Conservation (phyloP, 2,797 vertebrate species). For the Simalia tracyae region DNA sequence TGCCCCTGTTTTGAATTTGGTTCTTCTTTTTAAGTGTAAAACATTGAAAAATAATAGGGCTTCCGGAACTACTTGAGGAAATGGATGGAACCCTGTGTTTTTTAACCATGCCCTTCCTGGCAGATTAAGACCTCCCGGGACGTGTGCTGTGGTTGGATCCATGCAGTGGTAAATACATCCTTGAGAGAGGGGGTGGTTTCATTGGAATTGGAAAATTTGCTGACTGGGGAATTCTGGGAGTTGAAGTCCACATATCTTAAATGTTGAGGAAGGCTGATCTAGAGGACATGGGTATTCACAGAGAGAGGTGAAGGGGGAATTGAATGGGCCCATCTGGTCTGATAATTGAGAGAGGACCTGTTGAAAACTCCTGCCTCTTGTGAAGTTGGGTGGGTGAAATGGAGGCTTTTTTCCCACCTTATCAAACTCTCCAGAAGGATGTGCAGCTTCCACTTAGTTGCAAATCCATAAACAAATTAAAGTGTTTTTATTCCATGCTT, state of each 20-base stretch:
- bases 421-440: too few species aligned
- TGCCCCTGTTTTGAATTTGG: not conserved
- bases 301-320: not conserved
- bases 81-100: not conserved
- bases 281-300: not conserved
- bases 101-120: not conserved
- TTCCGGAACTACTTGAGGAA: not conserved
- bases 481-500: too few species aligned
- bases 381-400: too few species aligned
- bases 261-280: not conserved
- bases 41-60: not conserved
- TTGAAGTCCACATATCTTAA: not conserved
- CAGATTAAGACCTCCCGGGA: not conserved
- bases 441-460: too few species aligned
- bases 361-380: too few species aligned
- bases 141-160: not conserved
- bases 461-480: too few species aligned
- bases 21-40: not conserved
- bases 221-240: not conserved
- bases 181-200: not conserved
- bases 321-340: not conserved
- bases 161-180: not conserved
- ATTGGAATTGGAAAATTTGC: not conserved
- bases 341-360: too few species aligned
- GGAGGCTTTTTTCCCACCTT: too few species aligned